Conservation (phyloP, 2,113 vertebrate species). For the Chaenogobius annularis region DNA sequence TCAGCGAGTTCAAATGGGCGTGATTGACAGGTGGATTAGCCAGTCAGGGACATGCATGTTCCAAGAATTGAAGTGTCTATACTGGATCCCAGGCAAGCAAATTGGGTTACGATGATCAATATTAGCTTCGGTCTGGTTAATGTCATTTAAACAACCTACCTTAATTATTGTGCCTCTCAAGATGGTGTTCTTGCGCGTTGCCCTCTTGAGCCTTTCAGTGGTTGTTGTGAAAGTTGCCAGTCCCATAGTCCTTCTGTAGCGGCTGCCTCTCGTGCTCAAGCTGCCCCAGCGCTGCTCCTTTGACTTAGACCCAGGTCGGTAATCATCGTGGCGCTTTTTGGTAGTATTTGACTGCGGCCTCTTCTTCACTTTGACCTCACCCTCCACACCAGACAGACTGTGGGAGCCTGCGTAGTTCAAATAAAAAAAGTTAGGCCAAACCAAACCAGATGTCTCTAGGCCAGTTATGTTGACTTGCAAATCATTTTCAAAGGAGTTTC, state of each 20-base stretch:
- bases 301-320: slow-evolving; percentile 69
- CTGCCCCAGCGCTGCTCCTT: slow-evolving; percentile 71
- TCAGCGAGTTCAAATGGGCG: no score
- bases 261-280: slow-evolving; percentile 59
- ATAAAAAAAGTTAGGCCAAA: slow-evolving; percentile 49
- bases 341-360: slow-evolving; percentile 67
- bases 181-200: slow-evolving; percentile 84
- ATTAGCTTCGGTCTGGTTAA: no score
- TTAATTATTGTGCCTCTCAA: slow-evolving; percentile 71
- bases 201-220: slow-evolving; percentile 86
- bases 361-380: slow-evolving; percentile 90
- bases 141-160: slow-evolving; percentile 37
- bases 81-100: no score
- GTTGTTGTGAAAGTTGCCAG: slow-evolving; percentile 77
- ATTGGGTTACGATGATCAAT: no score
- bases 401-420: slow-evolving; percentile 78
- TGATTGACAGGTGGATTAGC: no score
- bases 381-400: slow-evolving; percentile 71
- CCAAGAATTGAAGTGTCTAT: no score
- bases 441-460: slow-evolving; percentile 52
- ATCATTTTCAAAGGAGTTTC: slow-evolving; percentile 45
- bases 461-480: slow-evolving; percentile 36
- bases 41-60: no score
- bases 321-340: slow-evolving; percentile 68
- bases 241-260: slow-evolving; percentile 68